These are phyloP conservation scores for Prunella strophiata DNA, from an alignment of 2,797 vertebrate species.

Conservation along the genomic window DNA sequence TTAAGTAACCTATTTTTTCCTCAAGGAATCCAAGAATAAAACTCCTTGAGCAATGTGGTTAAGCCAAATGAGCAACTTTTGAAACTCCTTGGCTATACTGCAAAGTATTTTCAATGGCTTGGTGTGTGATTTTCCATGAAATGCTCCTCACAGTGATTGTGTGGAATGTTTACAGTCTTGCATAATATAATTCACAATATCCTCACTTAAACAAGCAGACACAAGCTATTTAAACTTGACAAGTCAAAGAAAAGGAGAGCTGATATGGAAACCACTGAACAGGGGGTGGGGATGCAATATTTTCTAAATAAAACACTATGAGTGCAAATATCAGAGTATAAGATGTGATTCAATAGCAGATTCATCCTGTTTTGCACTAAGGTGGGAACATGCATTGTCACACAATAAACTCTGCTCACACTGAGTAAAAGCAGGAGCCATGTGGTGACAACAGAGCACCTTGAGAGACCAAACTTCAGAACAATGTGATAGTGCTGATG, in stretches of 20 bases:
- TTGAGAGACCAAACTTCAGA: background rate
- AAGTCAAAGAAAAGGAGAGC: background rate
- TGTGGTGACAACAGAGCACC: background rate
- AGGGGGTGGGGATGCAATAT: background rate
- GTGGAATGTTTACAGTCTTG: background rate
- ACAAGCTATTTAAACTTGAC: background rate
- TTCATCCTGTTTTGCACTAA: background rate
- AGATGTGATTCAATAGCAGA: background rate
- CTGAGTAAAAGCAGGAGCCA: background rate
- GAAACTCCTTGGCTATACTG: background rate
- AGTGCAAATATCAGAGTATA: background rate
- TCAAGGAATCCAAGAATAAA: background rate
- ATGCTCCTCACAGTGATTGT: background rate
- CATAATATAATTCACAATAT: background rate
- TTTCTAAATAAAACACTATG: background rate
- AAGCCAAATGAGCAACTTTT: background rate
- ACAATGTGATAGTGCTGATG: background rate
- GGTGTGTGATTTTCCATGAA: background rate
- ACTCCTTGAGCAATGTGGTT: background rate
- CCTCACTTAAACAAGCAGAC: background rate
- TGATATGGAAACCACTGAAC: background rate
- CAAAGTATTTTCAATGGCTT: background rate
- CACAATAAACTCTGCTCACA: background rate
- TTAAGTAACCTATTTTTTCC: background rate
- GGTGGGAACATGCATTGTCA: background rate